A percentile compares a stretch with the other conserved stretches of the same genome.
phyloP scores from a whole-genome alignment of 2,888 invertebrate species.

The Cryptocephalus primarius region DNA sequence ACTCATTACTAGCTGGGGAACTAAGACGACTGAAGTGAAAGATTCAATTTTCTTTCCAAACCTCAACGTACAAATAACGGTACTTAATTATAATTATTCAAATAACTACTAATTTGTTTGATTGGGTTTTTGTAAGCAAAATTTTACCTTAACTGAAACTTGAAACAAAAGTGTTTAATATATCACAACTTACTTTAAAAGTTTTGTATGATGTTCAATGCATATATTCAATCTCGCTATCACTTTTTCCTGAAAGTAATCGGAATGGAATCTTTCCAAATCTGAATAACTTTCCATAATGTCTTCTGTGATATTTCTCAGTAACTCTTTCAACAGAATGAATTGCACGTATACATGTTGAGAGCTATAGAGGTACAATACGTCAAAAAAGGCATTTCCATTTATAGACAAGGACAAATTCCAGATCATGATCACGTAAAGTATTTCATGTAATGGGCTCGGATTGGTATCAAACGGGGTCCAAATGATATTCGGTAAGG shows the following conservation, averaged over 20 bases:
- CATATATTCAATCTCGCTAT: conserved; percentile 12
- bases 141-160: too few relatives aligned
- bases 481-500: conserved; percentile 12
- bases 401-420: conserved; percentile 10
- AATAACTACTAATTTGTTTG: too few relatives aligned
- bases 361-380: conserved; percentile 9
- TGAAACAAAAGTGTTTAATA: too few relatives aligned
- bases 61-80: conserved; percentile 2
- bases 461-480: conserved; percentile 14
- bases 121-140: too few relatives aligned
- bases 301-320: conserved; percentile 9
- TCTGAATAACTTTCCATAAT: conserved; percentile 8
- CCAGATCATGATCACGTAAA: conserved; percentile 10
- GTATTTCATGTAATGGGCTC: conserved; percentile 14
- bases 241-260: conserved; percentile 11
- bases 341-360: conserved; percentile 15
- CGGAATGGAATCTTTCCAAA: conserved; percentile 10
- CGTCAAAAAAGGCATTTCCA: conserved; percentile 13
- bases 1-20: conserved; percentile 12
- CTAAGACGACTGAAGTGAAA: conserved; percentile 9
- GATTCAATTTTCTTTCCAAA: conserved; percentile 11
- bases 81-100: too few relatives aligned
- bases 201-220: conserved; percentile 11
- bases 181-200: conserved; percentile 14
- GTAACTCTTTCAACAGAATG: conserved; percentile 8